Conservation (phyloP, 2,797 vertebrate genomes). For the Pseudomugil tenellus region DNA sequence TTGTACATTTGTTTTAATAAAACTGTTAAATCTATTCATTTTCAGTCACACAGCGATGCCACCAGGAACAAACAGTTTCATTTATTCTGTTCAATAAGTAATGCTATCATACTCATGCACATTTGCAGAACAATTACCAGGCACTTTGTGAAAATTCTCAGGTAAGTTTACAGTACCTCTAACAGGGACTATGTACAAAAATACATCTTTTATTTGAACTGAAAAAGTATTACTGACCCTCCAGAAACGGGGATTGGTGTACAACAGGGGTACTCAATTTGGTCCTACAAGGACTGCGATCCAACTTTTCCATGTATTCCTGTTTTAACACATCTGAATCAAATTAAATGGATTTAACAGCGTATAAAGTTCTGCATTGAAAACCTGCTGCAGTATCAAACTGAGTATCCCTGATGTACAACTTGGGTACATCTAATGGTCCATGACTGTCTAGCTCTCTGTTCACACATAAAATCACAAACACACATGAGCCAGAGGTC, state of each 20-base stretch:
- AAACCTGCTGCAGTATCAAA: too few species aligned
- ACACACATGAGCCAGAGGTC: slow-evolving; percentile 19
- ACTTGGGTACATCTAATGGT: too few species aligned
- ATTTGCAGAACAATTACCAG: slow-evolving; percentile 66
- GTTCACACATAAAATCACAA: slow-evolving; percentile 1
- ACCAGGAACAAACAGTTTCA: slow-evolving; percentile 32
- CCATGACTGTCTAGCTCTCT: slow-evolving; percentile 19
- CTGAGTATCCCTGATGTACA: too few species aligned
- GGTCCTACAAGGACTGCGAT: too few species aligned
- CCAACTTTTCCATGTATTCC: too few species aligned
- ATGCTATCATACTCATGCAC: slow-evolving; percentile 61
- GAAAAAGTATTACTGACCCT: slow-evolving; percentile 44
- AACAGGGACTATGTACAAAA: slow-evolving; percentile 59
- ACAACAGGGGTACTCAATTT: too few species aligned
- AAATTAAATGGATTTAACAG: too few species aligned
- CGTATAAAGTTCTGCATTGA: too few species aligned
- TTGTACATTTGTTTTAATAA: slow-evolving; percentile 61
- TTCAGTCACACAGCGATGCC: slow-evolving; percentile 40
- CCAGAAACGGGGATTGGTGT: slow-evolving; percentile 29
- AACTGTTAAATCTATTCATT: slow-evolving; percentile 32
- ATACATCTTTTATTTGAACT: slow-evolving; percentile 50
- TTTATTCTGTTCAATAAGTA: slow-evolving; percentile 64
- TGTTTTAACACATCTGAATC: too few species aligned
- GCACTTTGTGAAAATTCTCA: slow-evolving; percentile 77
- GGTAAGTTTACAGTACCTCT: slow-evolving; percentile 71